Evolutionary conservation across 2,888 invertebrate species (phyloP).

Genomic region (Serripes groenlandicus): DNA sequence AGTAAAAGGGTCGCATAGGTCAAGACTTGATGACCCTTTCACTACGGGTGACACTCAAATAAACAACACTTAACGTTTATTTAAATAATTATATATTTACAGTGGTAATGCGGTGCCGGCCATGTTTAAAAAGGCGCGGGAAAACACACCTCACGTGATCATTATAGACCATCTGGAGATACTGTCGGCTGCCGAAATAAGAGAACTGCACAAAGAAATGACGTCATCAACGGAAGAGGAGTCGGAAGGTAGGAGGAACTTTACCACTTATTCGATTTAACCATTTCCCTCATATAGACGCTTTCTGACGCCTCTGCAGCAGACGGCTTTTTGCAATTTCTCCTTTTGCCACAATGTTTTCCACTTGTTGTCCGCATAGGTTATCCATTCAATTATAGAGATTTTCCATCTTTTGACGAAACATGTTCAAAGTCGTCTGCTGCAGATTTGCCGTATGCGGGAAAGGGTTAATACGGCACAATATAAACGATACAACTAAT

Average conservation of each 20-base stretch:
- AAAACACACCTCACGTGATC: constrained; percentile 19
- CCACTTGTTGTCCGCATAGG: no score
- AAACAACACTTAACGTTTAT: no score
- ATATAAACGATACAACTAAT: no score
- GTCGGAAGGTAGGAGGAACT: background rate
- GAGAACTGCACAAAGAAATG: constrained; percentile 22
- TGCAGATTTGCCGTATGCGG: no score
- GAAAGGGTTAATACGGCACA: no score
- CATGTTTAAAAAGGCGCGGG: constrained; percentile 22
- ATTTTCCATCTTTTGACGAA: no score
- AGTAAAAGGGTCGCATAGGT: no score
- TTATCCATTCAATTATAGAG: no score
- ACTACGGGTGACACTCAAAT: no score
- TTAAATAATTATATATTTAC: background rate
- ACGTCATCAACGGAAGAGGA: background rate
- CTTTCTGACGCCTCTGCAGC: background rate
- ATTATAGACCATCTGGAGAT: constrained; percentile 13
- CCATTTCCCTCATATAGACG: background rate
- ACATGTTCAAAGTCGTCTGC: no score
- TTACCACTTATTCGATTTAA: background rate
- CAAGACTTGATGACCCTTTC: no score
- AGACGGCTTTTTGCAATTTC: background rate
- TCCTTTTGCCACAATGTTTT: constrained; percentile 4
- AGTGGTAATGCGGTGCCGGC: constrained; percentile 13
- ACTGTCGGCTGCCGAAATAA: background rate